A percentile compares a stretch with the other conserved stretches of the same genome.
phyloP scores from a whole-genome alignment of 2,113 vertebrate genomes.

The Prochilodus magdalenae region DNA sequence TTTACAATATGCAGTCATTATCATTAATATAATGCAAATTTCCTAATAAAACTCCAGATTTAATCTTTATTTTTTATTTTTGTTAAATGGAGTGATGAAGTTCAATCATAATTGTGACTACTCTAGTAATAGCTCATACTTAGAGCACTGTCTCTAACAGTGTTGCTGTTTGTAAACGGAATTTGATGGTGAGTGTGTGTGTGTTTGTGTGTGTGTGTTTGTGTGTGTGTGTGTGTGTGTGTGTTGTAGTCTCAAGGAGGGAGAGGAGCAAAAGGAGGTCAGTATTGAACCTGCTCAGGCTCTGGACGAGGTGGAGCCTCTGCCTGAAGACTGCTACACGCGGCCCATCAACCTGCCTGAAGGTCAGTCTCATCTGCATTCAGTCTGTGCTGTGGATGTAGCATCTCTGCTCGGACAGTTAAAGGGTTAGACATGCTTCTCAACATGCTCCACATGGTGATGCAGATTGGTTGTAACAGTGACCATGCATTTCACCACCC shows the following conservation, averaged over 20 bases:
- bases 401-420: too few relatives aligned
- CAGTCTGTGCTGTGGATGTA: background rate
- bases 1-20: too few relatives aligned
- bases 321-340: constrained; percentile 96
- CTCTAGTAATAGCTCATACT: too few relatives aligned
- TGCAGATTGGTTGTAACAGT: too few relatives aligned
- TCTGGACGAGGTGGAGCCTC: constrained; percentile 93
- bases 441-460: too few relatives aligned
- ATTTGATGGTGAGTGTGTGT: background rate
- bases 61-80: too few relatives aligned
- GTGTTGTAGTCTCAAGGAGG: constrained; percentile 89
- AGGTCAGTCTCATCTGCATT: constrained; percentile 73
- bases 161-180: background rate
- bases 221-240: constrained; percentile 25
- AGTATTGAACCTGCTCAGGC: constrained; percentile 93
- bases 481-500: too few relatives aligned
- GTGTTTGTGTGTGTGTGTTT: constrained; percentile 5
- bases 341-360: constrained; percentile 92
- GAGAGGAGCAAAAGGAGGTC: constrained; percentile 96
- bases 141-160: background rate
- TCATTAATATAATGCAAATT: too few relatives aligned
- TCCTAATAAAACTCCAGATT: too few relatives aligned
- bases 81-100: too few relatives aligned
- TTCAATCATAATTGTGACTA: too few relatives aligned
- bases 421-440: too few relatives aligned